Evolutionary conservation across 2,888 invertebrate genomes (phyloP), one percentile per base, ranked within the genome.

Genomic region (Petrophora chlorosata): DNA sequence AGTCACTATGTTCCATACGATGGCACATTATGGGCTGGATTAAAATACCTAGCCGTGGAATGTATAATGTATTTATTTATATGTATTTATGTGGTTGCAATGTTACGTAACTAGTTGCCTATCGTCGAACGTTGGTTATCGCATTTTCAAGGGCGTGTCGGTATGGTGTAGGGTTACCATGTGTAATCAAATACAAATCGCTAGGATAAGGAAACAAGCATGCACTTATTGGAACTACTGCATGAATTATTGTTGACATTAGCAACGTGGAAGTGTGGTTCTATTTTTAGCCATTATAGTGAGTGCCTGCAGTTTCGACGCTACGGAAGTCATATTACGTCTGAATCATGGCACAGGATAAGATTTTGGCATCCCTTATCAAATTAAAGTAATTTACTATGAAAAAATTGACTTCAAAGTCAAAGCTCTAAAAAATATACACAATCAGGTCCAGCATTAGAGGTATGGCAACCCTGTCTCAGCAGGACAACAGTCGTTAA

Each of bases 91-190:
- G 42, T 28, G 33, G 54, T 54, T 67, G 65, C 63, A 69, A 53
- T 46, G 55, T 83, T 82, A 79, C 70, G 70, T 76, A 79, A 83
- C 53, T 8, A 44, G 23, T 70, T 56, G 65, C 61, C 63, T 67
- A 68, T 70, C 73, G 67, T 65, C 73, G 67, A 73, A 67, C 73
- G 70, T 68, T 65, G 55, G 70, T 80, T 86, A 85, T 82, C 82
- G 72, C 64, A 63, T 61, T 56, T 71, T 76, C 84, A 85, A 87
- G 84, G 85, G 77, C 83, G 73, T 56, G 51, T 53, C 56, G 29
- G 34, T 16, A 29, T 29, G 28, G 29, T 26, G 16, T 44, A 50
- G 49, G 39, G 43, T 40, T 44, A 39, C 49, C 43, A 32, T 28
- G 29, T 36, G 15, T 14, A 26, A 19, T 25, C 41, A 29, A 33